Base-by-base conservation (phyloP, 2,113 vertebrate genomes). In the Pterocles orientalis region DNA sequence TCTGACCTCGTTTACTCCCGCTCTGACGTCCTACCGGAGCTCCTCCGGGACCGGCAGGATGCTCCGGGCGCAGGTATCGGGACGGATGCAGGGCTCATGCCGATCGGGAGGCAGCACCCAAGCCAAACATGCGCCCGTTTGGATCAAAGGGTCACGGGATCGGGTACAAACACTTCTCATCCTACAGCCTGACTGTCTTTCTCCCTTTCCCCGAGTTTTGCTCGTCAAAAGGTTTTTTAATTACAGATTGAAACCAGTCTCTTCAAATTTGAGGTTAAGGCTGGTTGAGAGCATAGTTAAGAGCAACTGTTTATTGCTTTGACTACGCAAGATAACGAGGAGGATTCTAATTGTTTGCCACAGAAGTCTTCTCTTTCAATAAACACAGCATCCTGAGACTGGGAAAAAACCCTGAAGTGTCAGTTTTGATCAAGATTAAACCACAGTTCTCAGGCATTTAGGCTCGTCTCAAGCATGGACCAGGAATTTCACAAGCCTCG, bases 61-160 rank as follows among this genome's bases (percentile, higher is more conserved):
- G 82, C 93, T 75, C 71, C 71, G 0, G n/a, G 58, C 25, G 3
- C 87, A 60, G 84, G 75, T 62, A 73, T 2, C 0, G 41, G 79
- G 41, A 41, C 0, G 8, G 91, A 71, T 24, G 7, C 54, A 0
- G 0, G 0, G 28, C 45, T 53, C 29, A 3, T 3, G 2, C 50
- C 1, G 2, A n/a, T 8, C 5, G 2, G 34, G 78, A 86, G 43
- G 51, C n/a, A 12, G 61, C 57, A 6, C 17, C 8, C 1, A 45
- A 45, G 26, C 17, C 41, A 45, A 54, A 66, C 50, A 15, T 0
- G 15, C 2, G 0, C 47, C 15, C 0, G 15, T 2, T 3, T 0
- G 66, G 86, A 92, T 79, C 83, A 76, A 87, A 94, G 90, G 51
- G 82, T 54, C 75, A 5, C 0, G 20, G 58, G 54, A 65, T 0